Evolutionary conservation across 2,888 invertebrate species (phyloP), one percentile per base, ranked within the genome.

Genomic region (Tetheella fluctuosa): DNA sequence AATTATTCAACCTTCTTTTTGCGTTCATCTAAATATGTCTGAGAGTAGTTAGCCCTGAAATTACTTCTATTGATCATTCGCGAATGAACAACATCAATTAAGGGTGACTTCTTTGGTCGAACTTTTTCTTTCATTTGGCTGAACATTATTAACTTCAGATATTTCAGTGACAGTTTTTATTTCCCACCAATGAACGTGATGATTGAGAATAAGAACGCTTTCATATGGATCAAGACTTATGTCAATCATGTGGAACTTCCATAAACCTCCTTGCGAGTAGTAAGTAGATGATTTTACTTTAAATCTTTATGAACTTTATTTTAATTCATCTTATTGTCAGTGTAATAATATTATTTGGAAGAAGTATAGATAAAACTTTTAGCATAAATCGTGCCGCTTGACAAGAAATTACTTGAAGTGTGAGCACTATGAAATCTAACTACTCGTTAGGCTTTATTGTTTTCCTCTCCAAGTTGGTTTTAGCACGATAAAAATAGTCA

Each of bases 31-130:
- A n/a, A n/a, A n/a, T n/a, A n/a, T n/a, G n/a, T n/a, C n/a, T n/a
- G n/a, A n/a, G n/a, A n/a, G n/a, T n/a, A 25, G 25, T 25, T 25
- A 25, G 2, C 25, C 25, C 25, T 25, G 6, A 25, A 25, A 25
- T 25, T 25, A 25, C 6, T 4, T 25, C 25, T 4, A 6, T 25
- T 6, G 25, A 25, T 25, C 2, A 25, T n/a, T n/a, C n/a, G n/a
- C n/a, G n/a, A n/a, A n/a, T n/a, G n/a, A n/a, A n/a, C n/a, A n/a
- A n/a, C n/a, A n/a, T n/a, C n/a, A n/a, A n/a, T n/a, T n/a, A n/a
- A n/a, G 61, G 59, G 67, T 62, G 65, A 70, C 65, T 73, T 69
- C 66, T 69, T 73, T 65, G 67, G 64, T 64, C 68, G 59, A 79
- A 80, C 70, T 79, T 77, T 59, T 64, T 10, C n/a, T 20, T 34